Base-by-base conservation (phyloP, 2,113 vertebrate genomes). In the Callospermophilus lateralis region DNA sequence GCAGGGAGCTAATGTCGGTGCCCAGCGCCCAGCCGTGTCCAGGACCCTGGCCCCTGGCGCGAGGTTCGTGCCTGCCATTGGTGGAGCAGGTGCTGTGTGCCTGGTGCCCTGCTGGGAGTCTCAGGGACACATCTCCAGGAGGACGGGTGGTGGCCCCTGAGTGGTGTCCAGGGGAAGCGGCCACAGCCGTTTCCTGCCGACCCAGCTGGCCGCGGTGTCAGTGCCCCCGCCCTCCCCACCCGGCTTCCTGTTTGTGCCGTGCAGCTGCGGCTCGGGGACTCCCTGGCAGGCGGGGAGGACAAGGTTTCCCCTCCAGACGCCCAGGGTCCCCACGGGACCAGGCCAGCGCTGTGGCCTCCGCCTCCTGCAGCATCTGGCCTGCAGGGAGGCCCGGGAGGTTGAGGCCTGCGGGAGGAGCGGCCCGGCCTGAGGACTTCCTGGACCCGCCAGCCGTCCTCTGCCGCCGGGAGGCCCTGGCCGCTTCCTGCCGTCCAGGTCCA, bases 241-340 rank as follows among this genome's bases (percentile, higher is more conserved):
- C 24, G 90, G 95, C 70, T 97, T 97, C 97, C 97, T 97, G 95
- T 97, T 96, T 97, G 97, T 88, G 89, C 55, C 4, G 55, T 85
- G 85, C 83, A 13, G 83, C 87, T 84, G 84, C 83, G 30, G 51
- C 85, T 26, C 42, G 89, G 93, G 94, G 97, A 96, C 96, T 97
- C 96, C 96, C 97, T 79, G 88, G 95, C 70, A 42, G 87, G 83
- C 15, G 1, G 93, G 42, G 87, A 79, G 91, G 93, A 80, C 80
- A 42, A 84, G 88, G 68, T 83, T 93, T 97, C 97, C 97, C 67
- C 84, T 2, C 70, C 91, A 94, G 97, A 84, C 70, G 9, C 90
- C 74, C 67, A 13, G 51, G 63, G 93, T 74, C 85, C 76, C 81
- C 20, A 8, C 10, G 2, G 32, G 95, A 39, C 70, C 83, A 16